These are phyloP conservation scores for Gulo gulo DNA, from an alignment of 2,113 vertebrate genomes.

Conservation along the genomic window DNA sequence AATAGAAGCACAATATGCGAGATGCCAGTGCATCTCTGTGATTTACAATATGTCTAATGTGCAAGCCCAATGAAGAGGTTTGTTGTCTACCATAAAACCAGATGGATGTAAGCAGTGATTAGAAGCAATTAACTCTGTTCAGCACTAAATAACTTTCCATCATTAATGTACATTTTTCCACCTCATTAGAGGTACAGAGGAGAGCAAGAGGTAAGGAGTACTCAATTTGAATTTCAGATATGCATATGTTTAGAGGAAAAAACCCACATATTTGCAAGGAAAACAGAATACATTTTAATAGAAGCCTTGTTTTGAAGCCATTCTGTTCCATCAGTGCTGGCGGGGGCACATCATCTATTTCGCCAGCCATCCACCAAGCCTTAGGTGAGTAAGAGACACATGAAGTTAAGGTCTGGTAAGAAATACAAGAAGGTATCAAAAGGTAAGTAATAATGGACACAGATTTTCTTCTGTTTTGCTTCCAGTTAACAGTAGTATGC, in stretches of 20 bases:
- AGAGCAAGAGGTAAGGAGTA: conserved; percentile 78
- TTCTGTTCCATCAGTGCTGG: neutral
- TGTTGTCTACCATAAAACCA: conserved; percentile 94
- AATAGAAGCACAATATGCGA: conserved; percentile 84
- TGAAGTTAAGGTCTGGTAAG: neutral
- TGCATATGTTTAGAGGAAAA: conserved; percentile 71
- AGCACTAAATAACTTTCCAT: conserved; percentile 94
- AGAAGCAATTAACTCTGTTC: conserved; percentile 94
- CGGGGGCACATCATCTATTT: neutral
- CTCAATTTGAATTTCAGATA: conserved; percentile 88
- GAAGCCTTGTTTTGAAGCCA: neutral
- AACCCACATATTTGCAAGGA: conserved; percentile 69
- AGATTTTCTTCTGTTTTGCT: neutral
- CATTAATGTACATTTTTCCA: conserved; percentile 92
- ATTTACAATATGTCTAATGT: conserved; percentile 92
- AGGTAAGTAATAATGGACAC: neutral
- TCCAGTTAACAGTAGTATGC: neutral
- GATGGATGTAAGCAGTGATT: conserved; percentile 94
- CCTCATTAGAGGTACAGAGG: conserved; percentile 87
- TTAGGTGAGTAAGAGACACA: neutral
- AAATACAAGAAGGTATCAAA: neutral
- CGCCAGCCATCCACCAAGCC: neutral
- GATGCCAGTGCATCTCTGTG: conserved; percentile 82
- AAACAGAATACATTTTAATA: conserved; percentile 46
- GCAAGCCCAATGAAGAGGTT: conserved; percentile 91